phyloP scores from a whole-genome alignment of 2,888 invertebrate genomes.

The Lepidonotus clava region DNA sequence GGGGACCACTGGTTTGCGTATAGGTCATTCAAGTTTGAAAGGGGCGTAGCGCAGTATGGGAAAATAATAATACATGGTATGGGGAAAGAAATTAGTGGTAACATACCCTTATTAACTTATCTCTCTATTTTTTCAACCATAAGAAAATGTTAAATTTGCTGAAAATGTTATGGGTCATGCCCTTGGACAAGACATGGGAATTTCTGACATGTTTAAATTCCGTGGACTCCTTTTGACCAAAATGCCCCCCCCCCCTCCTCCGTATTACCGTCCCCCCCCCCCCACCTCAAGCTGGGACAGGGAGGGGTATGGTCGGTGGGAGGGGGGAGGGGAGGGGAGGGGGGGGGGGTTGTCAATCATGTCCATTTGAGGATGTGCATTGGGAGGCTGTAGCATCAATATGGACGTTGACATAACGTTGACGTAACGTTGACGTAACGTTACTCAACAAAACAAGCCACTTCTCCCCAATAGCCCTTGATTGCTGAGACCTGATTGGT shows the following conservation, averaged over 20 bases:
- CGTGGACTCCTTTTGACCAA: background rate
- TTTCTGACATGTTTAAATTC: background rate
- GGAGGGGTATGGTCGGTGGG: background rate
- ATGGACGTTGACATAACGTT: background rate
- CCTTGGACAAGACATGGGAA: background rate
- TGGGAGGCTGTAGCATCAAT: background rate
- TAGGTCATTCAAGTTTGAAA: too few relatives aligned
- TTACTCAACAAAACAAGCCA: background rate
- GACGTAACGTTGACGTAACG: background rate
- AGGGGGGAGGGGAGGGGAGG: background rate
- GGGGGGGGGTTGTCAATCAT: background rate
- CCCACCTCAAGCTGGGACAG: background rate
- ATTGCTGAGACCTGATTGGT: too few relatives aligned
- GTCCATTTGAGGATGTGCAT: background rate
- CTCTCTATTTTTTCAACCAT: background rate
- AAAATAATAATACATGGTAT: too few relatives aligned
- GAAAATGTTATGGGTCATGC: background rate
- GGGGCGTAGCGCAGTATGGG: too few relatives aligned
- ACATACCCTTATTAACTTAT: too few relatives aligned
- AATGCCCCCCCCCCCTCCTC: too few relatives aligned
- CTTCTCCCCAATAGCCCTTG: too few relatives aligned
- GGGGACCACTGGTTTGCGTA: too few relatives aligned
- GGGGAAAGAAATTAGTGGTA: too few relatives aligned
- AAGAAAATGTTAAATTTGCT: background rate
- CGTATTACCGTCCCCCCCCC: too few relatives aligned